Evolutionary conservation across 2,888 invertebrate species (phyloP).

Genomic region (Noctuana brunneofusca): DNA sequence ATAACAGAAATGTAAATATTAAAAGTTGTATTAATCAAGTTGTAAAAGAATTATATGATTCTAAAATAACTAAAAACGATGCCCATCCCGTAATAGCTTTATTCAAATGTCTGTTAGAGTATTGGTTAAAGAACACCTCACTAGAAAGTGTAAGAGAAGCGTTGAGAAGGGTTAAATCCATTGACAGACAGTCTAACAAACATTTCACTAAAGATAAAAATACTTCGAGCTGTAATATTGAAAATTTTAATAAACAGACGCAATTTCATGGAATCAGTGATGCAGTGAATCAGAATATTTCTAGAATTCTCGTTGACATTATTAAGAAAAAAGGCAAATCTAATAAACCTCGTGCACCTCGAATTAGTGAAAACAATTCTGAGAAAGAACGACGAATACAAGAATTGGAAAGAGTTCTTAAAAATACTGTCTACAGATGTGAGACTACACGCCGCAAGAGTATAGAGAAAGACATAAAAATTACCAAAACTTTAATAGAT

Average conservation of each 20-base stretch:
- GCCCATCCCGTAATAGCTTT: constrained; percentile 60
- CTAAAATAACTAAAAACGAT: constrained; percentile 47
- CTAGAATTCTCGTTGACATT: constrained; percentile 34
- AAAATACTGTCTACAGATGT: constrained; percentile 67
- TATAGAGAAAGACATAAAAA: constrained; percentile 61
- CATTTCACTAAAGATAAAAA: constrained; percentile 59
- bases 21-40: constrained; percentile 57
- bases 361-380: constrained; percentile 46
- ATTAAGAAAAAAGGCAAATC: constrained; percentile 36
- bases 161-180: constrained; percentile 50
- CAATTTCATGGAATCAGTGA: constrained; percentile 54
- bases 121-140: constrained; percentile 62
- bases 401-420: constrained; percentile 64
- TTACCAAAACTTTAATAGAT: constrained; percentile 61
- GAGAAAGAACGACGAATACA: constrained; percentile 64
- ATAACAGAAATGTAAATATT: constrained; percentile 36
- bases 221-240: constrained; percentile 51
- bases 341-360: constrained; percentile 22
- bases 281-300: constrained; percentile 37
- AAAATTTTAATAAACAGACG: constrained; percentile 53
- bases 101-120: constrained; percentile 64
- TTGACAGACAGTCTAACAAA: constrained; percentile 54
- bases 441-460: constrained; percentile 49
- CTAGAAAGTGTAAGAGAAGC: constrained; percentile 47
- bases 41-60: constrained; percentile 59